These are phyloP conservation scores for Drosophila recens DNA, from an alignment of 2,888 invertebrate genomes.

Conservation along the genomic window DNA sequence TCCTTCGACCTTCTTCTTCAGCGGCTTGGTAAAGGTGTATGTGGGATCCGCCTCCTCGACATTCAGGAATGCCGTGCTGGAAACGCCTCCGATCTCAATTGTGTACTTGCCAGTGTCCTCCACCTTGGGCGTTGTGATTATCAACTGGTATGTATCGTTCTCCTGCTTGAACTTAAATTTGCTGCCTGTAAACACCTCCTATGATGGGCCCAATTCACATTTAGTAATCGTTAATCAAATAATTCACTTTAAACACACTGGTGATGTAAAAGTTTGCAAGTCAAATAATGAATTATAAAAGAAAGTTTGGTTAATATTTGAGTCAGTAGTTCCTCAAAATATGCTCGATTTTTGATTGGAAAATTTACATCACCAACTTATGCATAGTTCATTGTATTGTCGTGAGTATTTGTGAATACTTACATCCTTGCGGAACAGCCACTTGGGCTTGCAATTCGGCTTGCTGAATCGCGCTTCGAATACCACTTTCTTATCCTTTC, in stretches of 20 bases:
- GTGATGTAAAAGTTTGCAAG: not conserved
- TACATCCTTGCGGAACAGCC: constrained; percentile 96
- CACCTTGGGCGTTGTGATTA: constrained; percentile 95
- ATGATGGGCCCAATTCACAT: constrained; percentile 1
- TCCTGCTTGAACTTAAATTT: constrained; percentile 98
- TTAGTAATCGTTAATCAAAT: not conserved
- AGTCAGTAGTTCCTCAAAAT: too few relatives aligned
- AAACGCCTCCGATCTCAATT: constrained; percentile 96
- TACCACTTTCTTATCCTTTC: constrained; percentile 97
- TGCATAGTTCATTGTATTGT: not conserved
- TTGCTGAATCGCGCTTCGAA: constrained; percentile 98
- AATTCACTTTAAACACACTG: not conserved
- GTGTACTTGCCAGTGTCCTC: constrained; percentile 99
- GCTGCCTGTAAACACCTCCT: constrained; percentile 98
- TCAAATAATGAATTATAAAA: too few relatives aligned
- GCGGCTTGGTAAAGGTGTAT: constrained; percentile 95
- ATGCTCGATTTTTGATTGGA: too few relatives aligned
- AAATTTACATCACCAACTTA: not conserved
- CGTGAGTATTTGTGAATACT: constrained; percentile 85
- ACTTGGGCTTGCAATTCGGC: constrained; percentile 96
- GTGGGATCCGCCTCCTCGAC: constrained; percentile 99
- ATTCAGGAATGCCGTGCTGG: constrained; percentile 95
- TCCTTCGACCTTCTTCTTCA: constrained; percentile 95
- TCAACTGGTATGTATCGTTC: constrained; percentile 95
- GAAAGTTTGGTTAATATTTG: too few relatives aligned